These are phyloP conservation scores for Smutsia gigantea DNA, from an alignment of 2,797 vertebrate species.

Conservation along the genomic window DNA sequence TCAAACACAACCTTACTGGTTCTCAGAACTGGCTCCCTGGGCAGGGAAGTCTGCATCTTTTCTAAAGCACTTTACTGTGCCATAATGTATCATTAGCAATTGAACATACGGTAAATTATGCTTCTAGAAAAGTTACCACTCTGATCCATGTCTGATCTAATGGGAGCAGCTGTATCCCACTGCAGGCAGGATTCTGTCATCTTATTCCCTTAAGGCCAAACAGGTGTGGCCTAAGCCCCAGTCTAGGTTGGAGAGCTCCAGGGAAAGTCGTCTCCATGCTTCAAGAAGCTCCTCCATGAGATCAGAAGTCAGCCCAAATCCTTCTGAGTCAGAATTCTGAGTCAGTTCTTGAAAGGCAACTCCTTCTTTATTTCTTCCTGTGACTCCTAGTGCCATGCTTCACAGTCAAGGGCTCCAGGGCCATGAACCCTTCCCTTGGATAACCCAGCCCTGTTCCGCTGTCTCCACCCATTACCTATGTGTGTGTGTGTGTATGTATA, in stretches of 20 bases:
- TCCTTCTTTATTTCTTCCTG: slow-evolving; percentile 27
- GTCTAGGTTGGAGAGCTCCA: slow-evolving; percentile 55
- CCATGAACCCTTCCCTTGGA: neutral
- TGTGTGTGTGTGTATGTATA: no score
- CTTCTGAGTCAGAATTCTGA: slow-evolving; percentile 74
- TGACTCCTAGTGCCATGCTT: neutral
- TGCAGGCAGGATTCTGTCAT: neutral
- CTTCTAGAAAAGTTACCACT: neutral
- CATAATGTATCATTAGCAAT: neutral
- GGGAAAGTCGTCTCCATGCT: slow-evolving; percentile 68
- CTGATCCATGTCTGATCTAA: slow-evolving; percentile 52
- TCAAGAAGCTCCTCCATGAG: slow-evolving; percentile 66
- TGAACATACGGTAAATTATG: slow-evolving; percentile 27
- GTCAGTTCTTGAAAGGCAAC: slow-evolving; percentile 36
- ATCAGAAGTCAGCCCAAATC: slow-evolving; percentile 71
- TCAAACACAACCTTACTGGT: neutral
- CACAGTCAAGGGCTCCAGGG: neutral
- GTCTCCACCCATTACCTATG: neutral
- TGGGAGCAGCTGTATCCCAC: slow-evolving; percentile 25
- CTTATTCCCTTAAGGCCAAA: slow-evolving; percentile 16
- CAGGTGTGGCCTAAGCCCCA: slow-evolving; percentile 72
- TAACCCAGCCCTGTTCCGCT: neutral
- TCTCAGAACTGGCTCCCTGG: neutral
- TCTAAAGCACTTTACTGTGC: neutral
- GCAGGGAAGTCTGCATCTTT: neutral